Conservation (phyloP, 1,140 invertebrate species). For the Drosophila trapezifrons region DNA sequence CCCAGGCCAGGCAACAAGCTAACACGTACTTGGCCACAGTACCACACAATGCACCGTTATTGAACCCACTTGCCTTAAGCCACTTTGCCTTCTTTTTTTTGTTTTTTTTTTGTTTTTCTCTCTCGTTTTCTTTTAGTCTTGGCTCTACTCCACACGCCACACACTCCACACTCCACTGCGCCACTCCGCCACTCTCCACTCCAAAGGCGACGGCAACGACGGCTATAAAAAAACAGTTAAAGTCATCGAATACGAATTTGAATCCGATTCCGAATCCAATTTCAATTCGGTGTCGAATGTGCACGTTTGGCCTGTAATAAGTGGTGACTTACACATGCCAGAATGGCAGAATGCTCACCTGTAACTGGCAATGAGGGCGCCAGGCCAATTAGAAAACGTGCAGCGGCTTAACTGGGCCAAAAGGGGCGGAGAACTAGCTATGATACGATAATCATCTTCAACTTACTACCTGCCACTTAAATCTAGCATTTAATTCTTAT, state of each 20-base stretch:
- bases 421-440: background rate
- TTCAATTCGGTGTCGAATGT: conserved; percentile 29
- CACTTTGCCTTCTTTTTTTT: conserved; percentile 19
- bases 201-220: background rate
- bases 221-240: conserved; percentile 43
- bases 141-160: background rate
- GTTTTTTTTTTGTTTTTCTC: no score
- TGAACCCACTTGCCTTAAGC: conserved; percentile 68
- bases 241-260: conserved; percentile 27
- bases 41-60: conserved; percentile 76
- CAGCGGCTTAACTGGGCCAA: conserved; percentile 16
- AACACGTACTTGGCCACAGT: conserved; percentile 39
- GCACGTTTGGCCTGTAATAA: conserved; percentile 39
- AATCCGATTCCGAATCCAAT: conserved; percentile 35
- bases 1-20: background rate
- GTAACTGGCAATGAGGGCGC: conserved; percentile 37
- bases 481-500: background rate
- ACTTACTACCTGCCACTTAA: background rate
- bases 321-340: conserved; percentile 2
- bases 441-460: no score
- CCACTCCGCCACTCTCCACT: background rate
- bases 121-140: conserved; percentile 10
- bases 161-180: conserved; percentile 4
- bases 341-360: background rate
- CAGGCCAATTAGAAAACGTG: conserved; percentile 48